Evolutionary conservation across 1,140 invertebrate species (phyloP).

Genomic region (Neodiprion fabricii): DNA sequence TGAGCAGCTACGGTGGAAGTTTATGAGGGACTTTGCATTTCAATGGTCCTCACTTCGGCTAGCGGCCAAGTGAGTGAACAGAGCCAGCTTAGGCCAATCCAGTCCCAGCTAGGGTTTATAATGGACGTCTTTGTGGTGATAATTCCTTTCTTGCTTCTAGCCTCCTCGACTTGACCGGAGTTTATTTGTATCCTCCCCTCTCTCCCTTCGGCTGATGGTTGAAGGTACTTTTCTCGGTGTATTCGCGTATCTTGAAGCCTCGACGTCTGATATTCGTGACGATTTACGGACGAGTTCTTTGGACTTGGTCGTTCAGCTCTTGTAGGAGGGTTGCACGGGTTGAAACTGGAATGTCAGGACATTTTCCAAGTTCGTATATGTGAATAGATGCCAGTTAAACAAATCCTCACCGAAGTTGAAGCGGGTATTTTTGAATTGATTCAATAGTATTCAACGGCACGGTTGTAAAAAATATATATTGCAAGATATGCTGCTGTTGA

Average conservation of each 20-base stretch:
- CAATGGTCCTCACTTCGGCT: slow-evolving; percentile 26
- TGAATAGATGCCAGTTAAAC: neutral
- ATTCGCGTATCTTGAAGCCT: neutral
- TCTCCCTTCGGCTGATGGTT: neutral
- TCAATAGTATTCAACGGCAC: too few relatives aligned
- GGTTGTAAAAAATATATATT: too few relatives aligned
- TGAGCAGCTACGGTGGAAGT: slow-evolving; percentile 29
- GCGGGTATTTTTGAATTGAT: neutral
- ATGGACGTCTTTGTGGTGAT: slow-evolving; percentile 28
- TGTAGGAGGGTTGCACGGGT: neutral
- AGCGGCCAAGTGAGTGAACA: neutral
- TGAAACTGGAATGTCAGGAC: too few relatives aligned
- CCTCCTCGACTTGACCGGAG: neutral
- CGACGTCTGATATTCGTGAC: neutral
- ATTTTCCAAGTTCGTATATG: too few relatives aligned
- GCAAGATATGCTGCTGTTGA: too few relatives aligned
- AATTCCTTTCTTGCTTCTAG: slow-evolving; percentile 26
- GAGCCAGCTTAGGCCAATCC: neutral
- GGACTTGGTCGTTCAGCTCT: neutral
- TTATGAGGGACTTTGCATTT: slow-evolving; percentile 35
- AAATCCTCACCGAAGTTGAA: neutral
- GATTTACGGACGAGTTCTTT: neutral
- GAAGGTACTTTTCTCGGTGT: neutral
- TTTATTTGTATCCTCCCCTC: neutral
- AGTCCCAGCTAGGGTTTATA: slow-evolving; percentile 3